phyloP scores from a whole-genome alignment of 2,113 vertebrate species.

The Budorcas taxicolor region DNA sequence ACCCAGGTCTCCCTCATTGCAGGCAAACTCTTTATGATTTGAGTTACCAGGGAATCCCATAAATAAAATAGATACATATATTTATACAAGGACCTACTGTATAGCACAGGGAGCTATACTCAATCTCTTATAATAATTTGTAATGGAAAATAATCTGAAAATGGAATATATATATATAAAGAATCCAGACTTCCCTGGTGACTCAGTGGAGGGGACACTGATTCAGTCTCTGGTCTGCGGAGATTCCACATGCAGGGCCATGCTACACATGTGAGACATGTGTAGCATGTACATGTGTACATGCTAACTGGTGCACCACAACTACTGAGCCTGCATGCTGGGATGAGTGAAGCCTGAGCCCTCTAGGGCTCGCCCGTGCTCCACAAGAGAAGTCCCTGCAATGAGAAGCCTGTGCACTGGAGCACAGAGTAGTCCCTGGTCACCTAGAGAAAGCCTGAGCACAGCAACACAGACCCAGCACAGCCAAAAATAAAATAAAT shows the following conservation, averaged over 20 bases:
- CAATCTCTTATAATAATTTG: neutral
- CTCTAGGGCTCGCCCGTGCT: neutral
- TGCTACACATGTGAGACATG: neutral
- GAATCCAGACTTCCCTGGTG: neutral
- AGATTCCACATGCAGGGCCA: neutral
- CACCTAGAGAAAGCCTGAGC: neutral
- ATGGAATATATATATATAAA: neutral
- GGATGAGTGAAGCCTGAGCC: neutral
- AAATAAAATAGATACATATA: neutral
- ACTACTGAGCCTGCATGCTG: neutral
- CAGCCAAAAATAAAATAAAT: neutral
- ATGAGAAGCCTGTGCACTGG: neutral
- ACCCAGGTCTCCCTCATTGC: neutral
- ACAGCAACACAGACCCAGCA: neutral
- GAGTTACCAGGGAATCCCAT: neutral
- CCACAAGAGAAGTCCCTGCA: neutral
- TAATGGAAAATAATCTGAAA: neutral
- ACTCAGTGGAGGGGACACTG: neutral
- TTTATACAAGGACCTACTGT: neutral
- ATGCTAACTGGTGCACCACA: neutral
- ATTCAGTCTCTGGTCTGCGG: neutral
- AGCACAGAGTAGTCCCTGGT: neutral
- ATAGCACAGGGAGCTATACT: neutral
- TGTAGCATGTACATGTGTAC: neutral
- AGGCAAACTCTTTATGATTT: neutral